Base-by-base conservation (phyloP, 2,113 vertebrate genomes). In the Vidua macroura region DNA sequence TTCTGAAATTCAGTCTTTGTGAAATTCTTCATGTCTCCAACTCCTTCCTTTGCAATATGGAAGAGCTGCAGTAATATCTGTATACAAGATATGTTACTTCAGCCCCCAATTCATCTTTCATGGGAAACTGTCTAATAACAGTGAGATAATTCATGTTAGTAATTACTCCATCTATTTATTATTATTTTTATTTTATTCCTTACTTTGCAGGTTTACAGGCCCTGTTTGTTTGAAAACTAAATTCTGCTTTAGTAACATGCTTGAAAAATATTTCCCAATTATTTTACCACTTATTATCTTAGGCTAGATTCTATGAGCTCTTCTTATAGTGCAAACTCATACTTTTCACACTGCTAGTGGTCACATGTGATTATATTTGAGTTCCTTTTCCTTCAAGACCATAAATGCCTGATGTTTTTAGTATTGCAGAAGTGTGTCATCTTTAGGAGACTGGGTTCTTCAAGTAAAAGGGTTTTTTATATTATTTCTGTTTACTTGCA, bases 191-290 rank as follows among this genome's bases (percentile, higher is more conserved):
- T 78, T 81, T 80, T 77, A 20, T 53, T 91, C 23, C 33, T 92
- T 59, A 19, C 18, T 62, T 89, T 51, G 21, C 18, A 75, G 11
- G 7, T 84, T 78, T 92, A 86, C 56, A 35, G 69, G 48, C 10
- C 8, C 21, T 55, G 10, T 78, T 72, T 70, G 7, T 51, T 33
- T 63, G 53, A 91, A 72, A 94, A 86, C 75, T 24, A 24, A 87
- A 56, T 84, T 46, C 30, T 68, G 24, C 41, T 94, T 87, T 91
- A 73, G 53, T 37, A 25, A 76, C 22, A 31, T 11, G 24, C 33
- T 85, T 79, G 41, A 83, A 24, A 92, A 87, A 39, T 64, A 94
- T 82, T 92, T 82, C 58, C 44, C 66, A 83, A 28, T 41, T 77
- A 35, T 49, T 24, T 30, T 44, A 52, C 7, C 6, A 13, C 19